These are phyloP conservation scores for Lophius americanus DNA, from an alignment of 2,797 vertebrate genomes.

Conservation along the genomic window DNA sequence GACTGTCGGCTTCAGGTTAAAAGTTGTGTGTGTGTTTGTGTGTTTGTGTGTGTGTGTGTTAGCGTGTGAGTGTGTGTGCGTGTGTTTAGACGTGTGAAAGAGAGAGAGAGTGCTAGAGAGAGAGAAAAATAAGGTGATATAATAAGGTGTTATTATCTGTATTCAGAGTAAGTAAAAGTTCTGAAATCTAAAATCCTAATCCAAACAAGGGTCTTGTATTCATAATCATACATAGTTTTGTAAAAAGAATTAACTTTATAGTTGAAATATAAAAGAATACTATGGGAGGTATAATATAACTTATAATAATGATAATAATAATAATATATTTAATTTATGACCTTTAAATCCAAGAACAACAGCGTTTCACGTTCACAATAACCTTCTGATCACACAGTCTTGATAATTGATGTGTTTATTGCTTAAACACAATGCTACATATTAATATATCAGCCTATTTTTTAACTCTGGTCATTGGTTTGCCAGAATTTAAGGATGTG, in stretches of 20 bases:
- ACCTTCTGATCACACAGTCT: background rate
- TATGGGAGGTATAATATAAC: background rate
- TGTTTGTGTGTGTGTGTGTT: background rate
- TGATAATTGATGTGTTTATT: conserved; percentile 5
- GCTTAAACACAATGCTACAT: background rate
- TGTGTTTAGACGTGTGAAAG: too few species aligned
- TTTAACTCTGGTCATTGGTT: background rate
- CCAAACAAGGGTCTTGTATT: too few species aligned
- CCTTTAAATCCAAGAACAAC: background rate
- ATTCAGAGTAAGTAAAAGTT: too few species aligned
- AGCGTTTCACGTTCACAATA: background rate
- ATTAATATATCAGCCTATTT: background rate
- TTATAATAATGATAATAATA: too few species aligned
- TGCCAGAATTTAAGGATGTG: background rate
- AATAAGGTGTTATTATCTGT: too few species aligned
- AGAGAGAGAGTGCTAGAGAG: background rate
- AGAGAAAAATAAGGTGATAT: too few species aligned
- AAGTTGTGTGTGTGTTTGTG: background rate
- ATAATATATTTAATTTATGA: too few species aligned
- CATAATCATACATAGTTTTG: too few species aligned
- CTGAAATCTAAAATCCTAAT: too few species aligned
- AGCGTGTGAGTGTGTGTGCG: background rate
- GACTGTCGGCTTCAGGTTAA: conserved; percentile 2
- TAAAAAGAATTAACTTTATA: too few species aligned
- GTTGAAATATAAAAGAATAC: background rate